Conservation (phyloP, 2,113 vertebrate species). For the Callospermophilus lateralis region DNA sequence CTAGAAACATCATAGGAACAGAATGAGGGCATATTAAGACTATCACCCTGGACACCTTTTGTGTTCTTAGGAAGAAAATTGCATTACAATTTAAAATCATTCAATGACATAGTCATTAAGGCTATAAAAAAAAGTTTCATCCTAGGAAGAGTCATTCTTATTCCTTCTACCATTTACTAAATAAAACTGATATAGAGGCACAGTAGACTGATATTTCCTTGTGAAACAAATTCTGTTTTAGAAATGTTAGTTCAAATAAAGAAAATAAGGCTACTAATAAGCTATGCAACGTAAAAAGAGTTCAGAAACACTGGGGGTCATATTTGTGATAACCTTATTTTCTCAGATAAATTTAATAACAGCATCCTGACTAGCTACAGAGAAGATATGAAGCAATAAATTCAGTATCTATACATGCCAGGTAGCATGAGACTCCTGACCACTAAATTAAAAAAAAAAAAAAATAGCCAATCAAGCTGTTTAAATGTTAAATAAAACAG, state of each 20-base stretch:
- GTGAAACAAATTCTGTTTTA: background rate
- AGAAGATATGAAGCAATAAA: background rate
- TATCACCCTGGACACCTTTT: background rate
- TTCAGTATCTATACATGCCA: background rate
- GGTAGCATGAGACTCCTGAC: background rate
- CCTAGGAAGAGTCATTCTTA: slow-evolving; percentile 13
- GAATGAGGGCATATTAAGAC: background rate
- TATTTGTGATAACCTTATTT: background rate
- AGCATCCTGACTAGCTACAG: background rate
- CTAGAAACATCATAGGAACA: background rate
- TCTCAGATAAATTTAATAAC: background rate
- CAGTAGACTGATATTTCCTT: background rate
- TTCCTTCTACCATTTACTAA: background rate
- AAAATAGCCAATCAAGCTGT: background rate
- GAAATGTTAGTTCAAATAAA: background rate
- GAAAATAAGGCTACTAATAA: background rate
- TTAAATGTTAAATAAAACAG: background rate
- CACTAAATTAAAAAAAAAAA: background rate
- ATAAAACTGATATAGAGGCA: background rate
- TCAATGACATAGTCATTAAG: background rate
- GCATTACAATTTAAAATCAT: background rate
- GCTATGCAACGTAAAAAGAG: background rate
- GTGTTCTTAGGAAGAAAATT: background rate
- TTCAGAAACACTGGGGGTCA: background rate
- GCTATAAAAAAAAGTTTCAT: background rate